Percentiles rank a stretch among this genome's conserved stretches.
phyloP scores from a whole-genome alignment of 2,113 vertebrate species.

The Pterocles gutturalis region DNA sequence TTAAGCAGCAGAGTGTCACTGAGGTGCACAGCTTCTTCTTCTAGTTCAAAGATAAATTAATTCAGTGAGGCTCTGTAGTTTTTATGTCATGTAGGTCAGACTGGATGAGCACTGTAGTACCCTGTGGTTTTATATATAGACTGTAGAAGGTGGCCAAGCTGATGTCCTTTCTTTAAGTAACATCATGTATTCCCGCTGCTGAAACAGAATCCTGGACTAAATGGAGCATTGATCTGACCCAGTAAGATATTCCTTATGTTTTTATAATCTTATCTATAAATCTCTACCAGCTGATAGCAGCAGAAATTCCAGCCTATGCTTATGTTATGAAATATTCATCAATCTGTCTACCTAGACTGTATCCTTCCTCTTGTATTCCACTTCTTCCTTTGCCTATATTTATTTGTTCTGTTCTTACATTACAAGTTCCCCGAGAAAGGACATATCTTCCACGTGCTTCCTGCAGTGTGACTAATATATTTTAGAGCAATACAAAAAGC shows the following conservation, averaged over 20 bases:
- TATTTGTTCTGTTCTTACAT: constrained; percentile 5
- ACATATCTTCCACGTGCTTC: background rate
- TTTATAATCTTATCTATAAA: constrained; percentile 8
- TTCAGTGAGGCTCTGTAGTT: constrained; percentile 32
- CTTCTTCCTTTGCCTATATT: background rate
- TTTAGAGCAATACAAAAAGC: background rate
- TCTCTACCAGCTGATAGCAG: background rate
- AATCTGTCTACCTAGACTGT: background rate
- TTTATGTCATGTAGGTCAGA: constrained; percentile 49
- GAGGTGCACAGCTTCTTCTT: background rate
- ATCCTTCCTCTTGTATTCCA: background rate
- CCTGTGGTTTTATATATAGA: constrained; percentile 27
- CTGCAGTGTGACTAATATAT: background rate
- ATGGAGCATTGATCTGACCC: background rate
- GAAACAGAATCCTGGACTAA: background rate
- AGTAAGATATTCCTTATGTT: background rate
- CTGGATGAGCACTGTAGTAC: background rate
- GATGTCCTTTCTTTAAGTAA: background rate
- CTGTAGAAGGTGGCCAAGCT: background rate
- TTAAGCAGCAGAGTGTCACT: constrained; percentile 10
- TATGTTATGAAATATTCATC: constrained; percentile 27
- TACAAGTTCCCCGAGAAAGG: background rate
- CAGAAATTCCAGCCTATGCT: background rate
- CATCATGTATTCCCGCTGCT: background rate
- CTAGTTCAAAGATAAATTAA: constrained; percentile 57